A percentile compares a stretch with the other conserved stretches of the same genome.
Conservation (phyloP, 2,888 invertebrate species). For the Pemphredon lugubris region DNA sequence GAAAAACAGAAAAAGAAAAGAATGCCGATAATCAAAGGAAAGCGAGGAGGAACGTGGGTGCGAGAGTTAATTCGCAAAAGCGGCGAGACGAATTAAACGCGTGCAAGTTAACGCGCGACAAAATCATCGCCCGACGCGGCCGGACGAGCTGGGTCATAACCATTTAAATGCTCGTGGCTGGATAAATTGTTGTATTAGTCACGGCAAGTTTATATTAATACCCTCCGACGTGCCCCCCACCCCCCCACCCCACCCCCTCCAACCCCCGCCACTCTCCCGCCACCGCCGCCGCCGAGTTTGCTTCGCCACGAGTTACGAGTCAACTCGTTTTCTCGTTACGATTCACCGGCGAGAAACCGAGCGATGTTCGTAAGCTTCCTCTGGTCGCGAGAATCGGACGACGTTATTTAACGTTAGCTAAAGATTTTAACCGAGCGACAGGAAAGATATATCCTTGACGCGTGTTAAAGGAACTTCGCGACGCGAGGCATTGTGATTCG, state of each 20-base stretch:
- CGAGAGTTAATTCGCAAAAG: conserved; percentile 73
- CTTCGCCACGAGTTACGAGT: background rate
- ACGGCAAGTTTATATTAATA: conserved; percentile 78
- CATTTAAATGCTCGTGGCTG: conserved; percentile 76
- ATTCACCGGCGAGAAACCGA: too few relatives aligned
- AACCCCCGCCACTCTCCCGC: background rate
- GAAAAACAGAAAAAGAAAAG: background rate
- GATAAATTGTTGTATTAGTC: conserved; percentile 79
- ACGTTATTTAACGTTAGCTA: too few relatives aligned
- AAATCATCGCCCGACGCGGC: conserved; percentile 64
- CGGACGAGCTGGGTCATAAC: conserved; percentile 72
- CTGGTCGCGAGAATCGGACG: background rate
- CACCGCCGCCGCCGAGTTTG: background rate
- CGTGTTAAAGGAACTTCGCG: too few relatives aligned
- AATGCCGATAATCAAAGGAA: conserved; percentile 35
- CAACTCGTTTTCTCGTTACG: too few relatives aligned
- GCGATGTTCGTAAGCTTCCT: too few relatives aligned
- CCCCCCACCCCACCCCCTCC: background rate
- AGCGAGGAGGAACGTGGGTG: conserved; percentile 65
- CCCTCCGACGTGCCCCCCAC: conserved; percentile 24
- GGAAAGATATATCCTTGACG: too few relatives aligned
- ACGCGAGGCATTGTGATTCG: too few relatives aligned
- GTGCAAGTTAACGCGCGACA: conserved; percentile 77
- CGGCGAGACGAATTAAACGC: conserved; percentile 76
- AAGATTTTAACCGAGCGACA: too few relatives aligned